phyloP scores from a whole-genome alignment of 2,797 vertebrate genomes.

The Gymnopithys bicolor region DNA sequence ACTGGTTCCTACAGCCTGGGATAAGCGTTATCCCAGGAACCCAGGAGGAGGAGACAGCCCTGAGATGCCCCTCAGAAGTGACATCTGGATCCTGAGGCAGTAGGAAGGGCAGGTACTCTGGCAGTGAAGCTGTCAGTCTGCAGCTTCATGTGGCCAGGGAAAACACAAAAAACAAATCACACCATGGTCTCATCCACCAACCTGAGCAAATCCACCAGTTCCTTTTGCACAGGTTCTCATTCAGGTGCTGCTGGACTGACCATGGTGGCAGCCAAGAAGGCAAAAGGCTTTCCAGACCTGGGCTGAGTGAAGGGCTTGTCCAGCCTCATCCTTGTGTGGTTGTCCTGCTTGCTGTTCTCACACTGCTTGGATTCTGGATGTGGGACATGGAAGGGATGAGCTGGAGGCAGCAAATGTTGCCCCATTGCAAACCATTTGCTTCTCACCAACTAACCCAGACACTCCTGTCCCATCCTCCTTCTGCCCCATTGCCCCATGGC shows the following conservation, averaged over 20 bases:
- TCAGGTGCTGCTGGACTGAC: no score
- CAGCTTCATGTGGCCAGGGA: not conserved
- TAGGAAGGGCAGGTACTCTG: not conserved
- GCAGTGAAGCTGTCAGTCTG: not conserved
- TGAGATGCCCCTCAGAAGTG: not conserved
- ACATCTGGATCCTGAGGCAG: not conserved
- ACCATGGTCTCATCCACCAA: fast-evolving
- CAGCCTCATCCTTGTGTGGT: fast-evolving
- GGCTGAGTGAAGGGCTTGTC: not conserved
- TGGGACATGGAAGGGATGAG: not conserved
- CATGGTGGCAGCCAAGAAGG: not conserved
- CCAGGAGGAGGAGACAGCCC: not conserved
- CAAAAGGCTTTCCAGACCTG: not conserved
- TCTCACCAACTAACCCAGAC: not conserved
- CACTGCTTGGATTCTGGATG: not conserved
- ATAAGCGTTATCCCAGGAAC: not conserved
- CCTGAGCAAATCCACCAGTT: not conserved
- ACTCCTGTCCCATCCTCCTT: not conserved
- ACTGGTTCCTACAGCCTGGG: not conserved
- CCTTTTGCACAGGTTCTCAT: not conserved
- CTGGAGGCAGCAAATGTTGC: not conserved
- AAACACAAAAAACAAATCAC: not conserved
- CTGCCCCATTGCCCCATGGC: not conserved
- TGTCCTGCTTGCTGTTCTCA: not conserved
- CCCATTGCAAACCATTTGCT: not conserved